Evolutionary conservation across 2,797 vertebrate species (phyloP).

Genomic region (Miichthys miiuy): DNA sequence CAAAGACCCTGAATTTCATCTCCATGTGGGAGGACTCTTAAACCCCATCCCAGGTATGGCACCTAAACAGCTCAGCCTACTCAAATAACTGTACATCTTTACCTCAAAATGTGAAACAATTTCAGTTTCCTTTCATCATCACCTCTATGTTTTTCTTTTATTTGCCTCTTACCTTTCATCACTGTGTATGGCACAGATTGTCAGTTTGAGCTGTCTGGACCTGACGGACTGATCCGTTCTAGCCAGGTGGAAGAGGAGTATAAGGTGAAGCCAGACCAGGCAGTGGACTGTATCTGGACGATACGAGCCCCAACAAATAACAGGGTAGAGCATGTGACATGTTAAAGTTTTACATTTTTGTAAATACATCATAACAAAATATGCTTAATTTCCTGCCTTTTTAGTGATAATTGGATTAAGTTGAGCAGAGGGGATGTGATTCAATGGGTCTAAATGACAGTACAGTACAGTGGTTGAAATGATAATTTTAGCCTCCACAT

Average conservation of each 20-base stretch:
- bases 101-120: not conserved
- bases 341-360: not conserved
- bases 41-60: slow-evolving; percentile 96
- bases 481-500: slow-evolving; percentile 21
- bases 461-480: slow-evolving; percentile 6
- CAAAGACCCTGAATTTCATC: slow-evolving; percentile 94
- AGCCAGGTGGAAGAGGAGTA: slow-evolving; percentile 96
- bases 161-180: slow-evolving; percentile 4
- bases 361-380: no score
- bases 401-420: not conserved
- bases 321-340: slow-evolving; percentile 81
- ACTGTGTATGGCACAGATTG: slow-evolving; percentile 86
- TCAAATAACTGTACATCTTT: not conserved
- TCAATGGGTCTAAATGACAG: slow-evolving; percentile 9
- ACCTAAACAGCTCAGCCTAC: not conserved
- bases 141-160: slow-evolving; percentile 11
- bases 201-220: slow-evolving; percentile 93
- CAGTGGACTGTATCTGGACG: slow-evolving; percentile 98
- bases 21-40: slow-evolving; percentile 95
- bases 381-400: not conserved
- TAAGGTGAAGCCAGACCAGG: slow-evolving; percentile 92
- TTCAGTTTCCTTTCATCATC: slow-evolving; percentile 2
- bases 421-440: slow-evolving; percentile 11
- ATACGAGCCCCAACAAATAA: slow-evolving; percentile 92
- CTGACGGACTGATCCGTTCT: slow-evolving; percentile 94